Conservation (phyloP, 2,113 vertebrate species). For the Cyprinodon variegatus region DNA sequence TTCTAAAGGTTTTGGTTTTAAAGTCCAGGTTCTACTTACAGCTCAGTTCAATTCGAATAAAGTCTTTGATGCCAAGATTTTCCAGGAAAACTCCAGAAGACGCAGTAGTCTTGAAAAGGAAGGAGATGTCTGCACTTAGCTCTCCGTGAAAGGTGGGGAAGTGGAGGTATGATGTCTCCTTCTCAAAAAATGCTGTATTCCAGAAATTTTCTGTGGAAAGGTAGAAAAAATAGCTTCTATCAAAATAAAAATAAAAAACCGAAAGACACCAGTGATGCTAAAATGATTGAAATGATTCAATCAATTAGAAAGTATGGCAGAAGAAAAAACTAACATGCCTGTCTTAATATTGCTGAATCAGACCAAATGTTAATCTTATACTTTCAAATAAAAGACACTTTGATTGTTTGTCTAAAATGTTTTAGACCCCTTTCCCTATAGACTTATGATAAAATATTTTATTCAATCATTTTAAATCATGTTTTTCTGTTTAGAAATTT, state of each 20-base stretch:
- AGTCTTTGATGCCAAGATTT: slow-evolving; percentile 94
- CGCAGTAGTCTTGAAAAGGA: slow-evolving; percentile 94
- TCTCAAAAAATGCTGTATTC: slow-evolving; percentile 94
- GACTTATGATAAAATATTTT: background rate
- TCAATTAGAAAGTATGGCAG: background rate
- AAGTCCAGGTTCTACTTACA: slow-evolving; percentile 37
- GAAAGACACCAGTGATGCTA: background rate
- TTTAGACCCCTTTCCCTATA: background rate
- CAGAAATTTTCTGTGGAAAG: slow-evolving; percentile 87
- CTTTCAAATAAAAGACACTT: background rate
- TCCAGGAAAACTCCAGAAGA: slow-evolving; percentile 93
- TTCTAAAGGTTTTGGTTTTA: background rate
- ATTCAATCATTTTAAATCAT: too few species aligned
- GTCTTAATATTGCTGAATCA: background rate
- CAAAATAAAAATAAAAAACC: background rate
- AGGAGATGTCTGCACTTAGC: slow-evolving; percentile 91
- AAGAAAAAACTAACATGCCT: background rate
- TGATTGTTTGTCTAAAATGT: background rate
- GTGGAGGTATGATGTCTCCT: slow-evolving; percentile 91
- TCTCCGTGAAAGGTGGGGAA: slow-evolving; percentile 95
- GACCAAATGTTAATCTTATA: background rate
- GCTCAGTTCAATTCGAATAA: slow-evolving; percentile 91
- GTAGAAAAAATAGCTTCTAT: background rate
- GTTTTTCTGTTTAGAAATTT: too few species aligned
- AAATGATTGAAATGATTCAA: background rate